Evolutionary conservation across 2,888 invertebrate genomes (phyloP).

Genomic region (Nomada fabriciana): DNA sequence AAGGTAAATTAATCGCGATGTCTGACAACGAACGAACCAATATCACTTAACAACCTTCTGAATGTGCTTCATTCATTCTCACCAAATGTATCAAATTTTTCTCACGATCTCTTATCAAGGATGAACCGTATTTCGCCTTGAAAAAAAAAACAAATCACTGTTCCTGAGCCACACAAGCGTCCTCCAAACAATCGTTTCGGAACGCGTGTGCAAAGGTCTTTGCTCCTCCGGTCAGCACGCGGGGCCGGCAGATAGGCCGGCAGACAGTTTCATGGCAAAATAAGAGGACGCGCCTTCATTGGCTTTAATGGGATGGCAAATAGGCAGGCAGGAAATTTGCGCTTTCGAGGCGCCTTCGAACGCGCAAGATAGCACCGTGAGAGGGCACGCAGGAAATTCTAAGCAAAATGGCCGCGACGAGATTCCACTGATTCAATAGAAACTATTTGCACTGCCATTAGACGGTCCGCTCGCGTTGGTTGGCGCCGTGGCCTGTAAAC

Average conservation of each 20-base stretch:
- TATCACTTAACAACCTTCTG: background rate
- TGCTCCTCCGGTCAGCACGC: constrained; percentile 45
- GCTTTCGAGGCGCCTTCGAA: constrained; percentile 75
- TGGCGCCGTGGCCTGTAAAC: constrained; percentile 63
- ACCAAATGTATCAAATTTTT: background rate
- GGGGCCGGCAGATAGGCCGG: constrained; percentile 37
- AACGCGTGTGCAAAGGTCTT: constrained; percentile 51
- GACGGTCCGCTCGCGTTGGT: constrained; percentile 51
- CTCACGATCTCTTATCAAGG: background rate
- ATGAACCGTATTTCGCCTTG: background rate
- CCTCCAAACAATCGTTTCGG: constrained; percentile 7
- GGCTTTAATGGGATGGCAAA: constrained; percentile 80
- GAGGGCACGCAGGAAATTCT: constrained; percentile 72
- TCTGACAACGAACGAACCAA: constrained; percentile 3
- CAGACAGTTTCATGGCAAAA: constrained; percentile 70
- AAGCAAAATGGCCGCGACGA: constrained; percentile 66
- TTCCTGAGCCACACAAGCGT: background rate
- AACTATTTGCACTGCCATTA: constrained; percentile 81
- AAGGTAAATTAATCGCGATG: background rate
- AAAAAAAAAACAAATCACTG: background rate
- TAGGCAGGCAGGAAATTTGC: constrained; percentile 79
- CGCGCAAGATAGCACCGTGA: constrained; percentile 49
- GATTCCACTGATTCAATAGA: constrained; percentile 74
- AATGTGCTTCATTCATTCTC: background rate
- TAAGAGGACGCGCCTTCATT: constrained; percentile 69